A percentile compares a stretch with the other conserved stretches of the same genome.
phyloP scores from a whole-genome alignment of 2,113 vertebrate genomes.

The Pelusios castaneus region DNA sequence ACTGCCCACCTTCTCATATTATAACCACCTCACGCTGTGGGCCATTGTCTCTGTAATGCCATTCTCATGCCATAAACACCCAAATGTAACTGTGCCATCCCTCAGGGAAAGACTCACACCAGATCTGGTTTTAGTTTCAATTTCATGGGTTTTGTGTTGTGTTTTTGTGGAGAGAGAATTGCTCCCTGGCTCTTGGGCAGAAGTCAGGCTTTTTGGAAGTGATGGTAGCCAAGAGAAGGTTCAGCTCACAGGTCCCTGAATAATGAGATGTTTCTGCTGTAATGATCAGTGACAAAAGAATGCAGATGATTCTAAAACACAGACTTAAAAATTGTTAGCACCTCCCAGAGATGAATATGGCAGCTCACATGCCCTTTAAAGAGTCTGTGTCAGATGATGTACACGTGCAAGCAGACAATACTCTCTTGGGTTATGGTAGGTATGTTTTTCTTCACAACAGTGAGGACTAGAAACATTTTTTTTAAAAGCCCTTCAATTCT shows the following conservation, averaged over 20 bases:
- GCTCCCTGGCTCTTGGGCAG: neutral
- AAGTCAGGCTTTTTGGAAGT: neutral
- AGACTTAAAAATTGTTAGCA: neutral
- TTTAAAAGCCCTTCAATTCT: neutral
- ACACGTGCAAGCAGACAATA: neutral
- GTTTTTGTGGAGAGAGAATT: neutral
- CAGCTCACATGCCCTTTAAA: neutral
- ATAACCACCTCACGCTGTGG: accelerated
- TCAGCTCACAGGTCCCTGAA: neutral
- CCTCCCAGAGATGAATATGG: neutral
- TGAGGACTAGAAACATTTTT: neutral
- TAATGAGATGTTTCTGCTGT: neutral
- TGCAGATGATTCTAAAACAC: neutral
- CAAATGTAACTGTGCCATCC: neutral
- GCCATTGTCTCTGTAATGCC: neutral
- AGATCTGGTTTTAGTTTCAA: neutral
- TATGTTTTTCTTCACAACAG: neutral
- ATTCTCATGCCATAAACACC: neutral
- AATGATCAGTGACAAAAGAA: neutral
- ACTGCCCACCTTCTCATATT: neutral
- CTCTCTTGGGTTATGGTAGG: neutral
- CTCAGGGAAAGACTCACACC: neutral
- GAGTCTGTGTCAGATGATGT: neutral
- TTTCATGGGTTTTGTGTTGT: neutral
- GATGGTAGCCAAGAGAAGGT: neutral